Base-by-base conservation (phyloP, 1,140 invertebrate species). In the Lerema accius region DNA sequence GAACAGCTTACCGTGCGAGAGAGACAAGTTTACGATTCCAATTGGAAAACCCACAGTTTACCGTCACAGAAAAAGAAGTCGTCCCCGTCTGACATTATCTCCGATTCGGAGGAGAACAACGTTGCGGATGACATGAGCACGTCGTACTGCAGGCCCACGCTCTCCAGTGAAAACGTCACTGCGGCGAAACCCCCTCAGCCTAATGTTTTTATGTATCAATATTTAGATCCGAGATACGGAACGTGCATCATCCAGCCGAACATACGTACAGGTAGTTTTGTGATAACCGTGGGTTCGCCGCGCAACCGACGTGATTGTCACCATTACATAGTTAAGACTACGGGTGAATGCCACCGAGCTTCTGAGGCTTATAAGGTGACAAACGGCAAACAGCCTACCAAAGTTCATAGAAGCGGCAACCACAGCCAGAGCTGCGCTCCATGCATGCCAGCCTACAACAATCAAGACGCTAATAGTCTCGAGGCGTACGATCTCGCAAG, bases 21-120 rank as follows among this genome's bases (percentile, higher is more conserved):
- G 86, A 93, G 95, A 58, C 95, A 97, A 76, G 91, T 98, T 15
- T 91, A 96, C 4, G 95, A 96, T 92, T 94, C 95, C 17, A 95
- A 96, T 86, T 96, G 96, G 95, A 97, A 96, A 87, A 97, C 96
- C 0, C 96, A 96, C 79, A 96, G 95, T 81, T 84, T 97, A 64
- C 96, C 96, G 51, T 96, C 96, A 0, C 92, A 96, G 45, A 96
- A 96, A 78, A 95, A 96, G 85, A 93, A 93, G 66, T 92, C 92
- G 7, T 93, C 90, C 0, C 90, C 91, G 19, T 88, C 84, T 0
- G 89, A 91, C 53, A 89, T 91, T 14, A 86, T 76, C 14, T 90
- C 87, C 2, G 86, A 90, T 68, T 65, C 72, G 70, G 84, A 83
- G 63, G 80, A 89, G 40, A 84, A 79, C 45, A 81, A 76, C 46